Base-by-base conservation (phyloP, 1,140 invertebrate species). In the Drosophila nasuta region DNA sequence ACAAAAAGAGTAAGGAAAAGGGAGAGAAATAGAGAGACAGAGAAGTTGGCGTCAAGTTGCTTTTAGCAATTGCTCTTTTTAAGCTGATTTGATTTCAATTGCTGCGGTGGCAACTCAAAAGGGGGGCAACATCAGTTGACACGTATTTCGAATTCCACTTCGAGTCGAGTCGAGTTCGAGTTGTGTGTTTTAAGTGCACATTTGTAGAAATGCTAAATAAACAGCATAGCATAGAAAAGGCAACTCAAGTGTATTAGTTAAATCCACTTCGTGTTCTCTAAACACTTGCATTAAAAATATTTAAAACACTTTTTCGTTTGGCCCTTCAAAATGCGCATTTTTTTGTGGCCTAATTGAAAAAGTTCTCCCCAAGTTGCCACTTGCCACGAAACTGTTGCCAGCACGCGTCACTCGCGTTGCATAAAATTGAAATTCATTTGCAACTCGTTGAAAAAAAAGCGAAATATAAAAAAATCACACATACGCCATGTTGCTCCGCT, bases 341-440 rank as follows among this genome's bases (percentile, higher is more conserved):
- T 25, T 69, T 60, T 69, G 46, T 59, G 46, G 33, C 35, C 35
- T 79, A 82, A 82, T 82, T 82, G 80, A 82, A 82, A 82, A 82
- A 82, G 75, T 82, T 82, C 43, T 13, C 49, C n/a, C 10, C 57
- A 30, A 60, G 49, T 57, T 60, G 62, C 7, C 17, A 38, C 59
- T 49, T 68, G 58, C 58, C 69, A 62, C 58, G 28, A 57, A 57
- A 54, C 20, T 25, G 51, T 54, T 54, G 51, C 25, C 51, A 54
- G 51, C 51, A 54, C 51, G 30, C 51, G 20, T 30, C 17, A 5
- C 46, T 48, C 43, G 46, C 48, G 59, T 74, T 68, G 59, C 68
- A 69, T 51, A 45, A 76, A 83, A 83, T 83, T 83, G 70, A 83
- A 83, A 83, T 83, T 83, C 81, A 83, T 83, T 83, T 83, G 73